Conservation (phyloP, 37 sponge, comb jelly and placozoan species). For the Diacarnus erythraeanus region DNA sequence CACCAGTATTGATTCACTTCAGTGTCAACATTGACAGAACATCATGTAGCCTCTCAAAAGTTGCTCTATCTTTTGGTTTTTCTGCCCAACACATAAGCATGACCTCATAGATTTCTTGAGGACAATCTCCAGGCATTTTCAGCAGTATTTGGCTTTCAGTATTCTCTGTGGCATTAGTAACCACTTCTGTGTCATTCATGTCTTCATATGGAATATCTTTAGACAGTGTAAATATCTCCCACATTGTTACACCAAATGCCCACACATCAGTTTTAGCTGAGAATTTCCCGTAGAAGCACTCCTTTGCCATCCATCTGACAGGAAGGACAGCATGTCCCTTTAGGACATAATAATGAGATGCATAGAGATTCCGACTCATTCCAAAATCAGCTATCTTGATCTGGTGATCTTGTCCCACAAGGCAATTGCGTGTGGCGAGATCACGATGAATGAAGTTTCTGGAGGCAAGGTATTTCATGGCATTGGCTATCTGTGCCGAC, state of each 20-base stretch:
- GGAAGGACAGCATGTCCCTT: constrained; percentile 55
- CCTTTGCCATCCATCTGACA: constrained; percentile 84
- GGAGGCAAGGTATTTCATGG: constrained; percentile 75
- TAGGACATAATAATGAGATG: constrained; percentile 56
- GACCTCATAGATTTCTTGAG: constrained; percentile 45
- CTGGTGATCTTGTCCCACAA: constrained; percentile 48
- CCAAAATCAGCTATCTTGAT: constrained; percentile 87
- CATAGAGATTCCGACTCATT: constrained; percentile 70
- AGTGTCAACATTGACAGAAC: neutral
- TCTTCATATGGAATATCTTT: constrained; percentile 61
- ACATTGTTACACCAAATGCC: constrained; percentile 83
- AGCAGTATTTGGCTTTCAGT: constrained; percentile 42
- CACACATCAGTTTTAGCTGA: constrained; percentile 82
- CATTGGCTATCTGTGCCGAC: constrained; percentile 64
- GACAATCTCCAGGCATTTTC: constrained; percentile 33
- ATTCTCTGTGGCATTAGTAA: constrained; percentile 56
- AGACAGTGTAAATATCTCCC: constrained; percentile 80
- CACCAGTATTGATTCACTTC: too few species aligned
- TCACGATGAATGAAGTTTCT: constrained; percentile 65
- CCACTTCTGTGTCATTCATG: constrained; percentile 69
- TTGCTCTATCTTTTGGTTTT: constrained; percentile 13
- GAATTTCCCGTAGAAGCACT: constrained; percentile 82
- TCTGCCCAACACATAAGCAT: constrained; percentile 58
- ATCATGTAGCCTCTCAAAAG: constrained; percentile 41
- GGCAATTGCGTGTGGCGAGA: constrained; percentile 70